phyloP scores from a whole-genome alignment of 92 coral and sea anemone genomes.

The Bergia sp. region DNA sequence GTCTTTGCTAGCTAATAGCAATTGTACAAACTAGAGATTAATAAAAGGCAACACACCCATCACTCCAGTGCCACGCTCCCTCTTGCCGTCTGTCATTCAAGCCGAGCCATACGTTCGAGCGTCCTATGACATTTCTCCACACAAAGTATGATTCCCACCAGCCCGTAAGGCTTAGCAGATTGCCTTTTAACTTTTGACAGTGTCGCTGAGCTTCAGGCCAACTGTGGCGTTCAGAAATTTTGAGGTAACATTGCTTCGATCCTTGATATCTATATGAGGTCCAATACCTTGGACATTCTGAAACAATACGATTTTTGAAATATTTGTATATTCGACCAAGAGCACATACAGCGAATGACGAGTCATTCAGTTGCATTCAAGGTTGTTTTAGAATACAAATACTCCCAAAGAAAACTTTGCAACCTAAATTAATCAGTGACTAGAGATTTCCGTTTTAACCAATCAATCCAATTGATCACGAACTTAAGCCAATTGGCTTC shows the following conservation, averaged over 20 bases:
- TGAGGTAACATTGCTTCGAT: slow-evolving; percentile 27
- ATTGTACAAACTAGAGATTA: not conserved
- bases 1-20: not conserved
- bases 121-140: slow-evolving; percentile 16
- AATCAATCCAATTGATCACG: no score
- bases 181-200: slow-evolving; percentile 25
- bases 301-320: not conserved
- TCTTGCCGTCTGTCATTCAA: slow-evolving; percentile 29
- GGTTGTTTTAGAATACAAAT: no score
- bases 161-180: slow-evolving; percentile 9
- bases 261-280: not conserved
- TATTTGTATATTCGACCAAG: not conserved
- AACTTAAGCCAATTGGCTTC: no score
- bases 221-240: slow-evolving; percentile 25
- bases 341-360: not conserved
- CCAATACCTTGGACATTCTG: slow-evolving; percentile 38
- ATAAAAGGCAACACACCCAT: slow-evolving; percentile 16
- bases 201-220: slow-evolving; percentile 25
- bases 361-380: no score
- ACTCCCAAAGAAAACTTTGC: no score
- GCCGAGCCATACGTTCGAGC: slow-evolving; percentile 28
- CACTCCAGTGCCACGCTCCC: slow-evolving; percentile 33
- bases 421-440: no score
- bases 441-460: no score
- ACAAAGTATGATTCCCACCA: slow-evolving; percentile 32